phyloP scores from a whole-genome alignment of 2,888 invertebrate genomes.

The Ernsta delagoae region DNA sequence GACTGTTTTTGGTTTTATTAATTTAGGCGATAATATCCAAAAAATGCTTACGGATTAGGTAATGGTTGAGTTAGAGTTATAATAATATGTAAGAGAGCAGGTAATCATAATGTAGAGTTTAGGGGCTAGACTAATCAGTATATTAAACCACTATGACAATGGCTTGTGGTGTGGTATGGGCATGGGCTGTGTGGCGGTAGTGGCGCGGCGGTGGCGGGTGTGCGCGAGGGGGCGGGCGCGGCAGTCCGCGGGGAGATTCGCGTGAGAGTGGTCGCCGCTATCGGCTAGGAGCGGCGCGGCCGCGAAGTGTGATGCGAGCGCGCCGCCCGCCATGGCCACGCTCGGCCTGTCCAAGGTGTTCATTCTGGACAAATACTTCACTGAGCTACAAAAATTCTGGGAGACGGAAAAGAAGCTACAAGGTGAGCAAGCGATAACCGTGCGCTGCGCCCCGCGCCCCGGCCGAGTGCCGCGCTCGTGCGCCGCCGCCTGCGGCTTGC shows the following conservation, averaged over 20 bases:
- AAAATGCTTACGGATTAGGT: no score
- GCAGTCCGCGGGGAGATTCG: conserved; percentile 52
- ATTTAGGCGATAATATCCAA: no score
- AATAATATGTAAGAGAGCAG: no score
- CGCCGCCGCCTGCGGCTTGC: conserved; percentile 14
- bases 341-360: conserved; percentile 98
- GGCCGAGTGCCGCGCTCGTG: conserved; percentile 3
- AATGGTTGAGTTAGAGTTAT: no score
- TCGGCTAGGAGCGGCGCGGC: conserved; percentile 59
- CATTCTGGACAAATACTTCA: conserved; percentile 98
- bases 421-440: conserved; percentile 87
- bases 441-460: conserved; percentile 4
- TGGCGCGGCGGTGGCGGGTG: no score
- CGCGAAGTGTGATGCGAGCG: conserved; percentile 75
- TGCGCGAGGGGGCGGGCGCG: no score
- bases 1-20: no score
- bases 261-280: conserved; percentile 62
- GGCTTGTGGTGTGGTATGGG: conserved; percentile 21
- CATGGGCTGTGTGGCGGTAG: neutral
- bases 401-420: conserved; percentile 98
- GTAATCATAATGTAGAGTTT: no score
- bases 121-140: no score
- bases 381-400: conserved; percentile 98
- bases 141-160: no score
- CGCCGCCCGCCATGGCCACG: conserved; percentile 92